Conservation (phyloP, 2,797 vertebrate species). For the Darevskia mixta region DNA sequence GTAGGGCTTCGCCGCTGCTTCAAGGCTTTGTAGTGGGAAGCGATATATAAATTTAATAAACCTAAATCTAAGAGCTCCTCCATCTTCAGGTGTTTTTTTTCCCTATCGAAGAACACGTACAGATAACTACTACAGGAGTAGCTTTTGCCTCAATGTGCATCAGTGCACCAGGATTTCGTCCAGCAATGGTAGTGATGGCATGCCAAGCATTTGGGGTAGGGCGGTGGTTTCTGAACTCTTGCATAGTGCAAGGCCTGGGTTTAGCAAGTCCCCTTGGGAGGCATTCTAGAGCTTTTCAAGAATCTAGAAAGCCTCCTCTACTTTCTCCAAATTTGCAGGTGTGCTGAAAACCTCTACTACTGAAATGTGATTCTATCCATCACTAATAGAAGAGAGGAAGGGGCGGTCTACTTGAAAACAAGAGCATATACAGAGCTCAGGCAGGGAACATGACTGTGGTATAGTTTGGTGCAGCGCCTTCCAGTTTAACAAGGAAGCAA, state of each 20-base stretch:
- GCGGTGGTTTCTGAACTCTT: not conserved
- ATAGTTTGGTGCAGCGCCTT: not conserved
- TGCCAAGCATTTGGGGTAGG: not conserved
- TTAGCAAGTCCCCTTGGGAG: no score
- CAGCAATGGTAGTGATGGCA: not conserved
- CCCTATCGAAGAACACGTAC: not conserved
- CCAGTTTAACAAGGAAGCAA: slow-evolving; percentile 1
- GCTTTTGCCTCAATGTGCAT: not conserved
- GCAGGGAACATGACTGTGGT: not conserved
- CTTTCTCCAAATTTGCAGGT: not conserved
- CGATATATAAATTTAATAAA: no score
- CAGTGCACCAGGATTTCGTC: not conserved
- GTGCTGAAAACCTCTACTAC: not conserved
- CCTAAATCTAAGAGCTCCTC: no score
- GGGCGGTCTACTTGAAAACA: not conserved
- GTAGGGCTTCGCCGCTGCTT: no score
- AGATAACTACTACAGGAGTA: not conserved
- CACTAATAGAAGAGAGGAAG: not conserved
- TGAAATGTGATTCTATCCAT: not conserved
- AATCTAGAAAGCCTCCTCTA: not conserved
- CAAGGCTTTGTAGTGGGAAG: no score
- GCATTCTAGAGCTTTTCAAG: not conserved
- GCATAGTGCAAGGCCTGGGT: not conserved
- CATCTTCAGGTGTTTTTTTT: not conserved
- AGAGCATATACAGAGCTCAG: not conserved